Evolutionary conservation across 2,888 invertebrate genomes (phyloP).

Genomic region (Xestia sexstrigata): DNA sequence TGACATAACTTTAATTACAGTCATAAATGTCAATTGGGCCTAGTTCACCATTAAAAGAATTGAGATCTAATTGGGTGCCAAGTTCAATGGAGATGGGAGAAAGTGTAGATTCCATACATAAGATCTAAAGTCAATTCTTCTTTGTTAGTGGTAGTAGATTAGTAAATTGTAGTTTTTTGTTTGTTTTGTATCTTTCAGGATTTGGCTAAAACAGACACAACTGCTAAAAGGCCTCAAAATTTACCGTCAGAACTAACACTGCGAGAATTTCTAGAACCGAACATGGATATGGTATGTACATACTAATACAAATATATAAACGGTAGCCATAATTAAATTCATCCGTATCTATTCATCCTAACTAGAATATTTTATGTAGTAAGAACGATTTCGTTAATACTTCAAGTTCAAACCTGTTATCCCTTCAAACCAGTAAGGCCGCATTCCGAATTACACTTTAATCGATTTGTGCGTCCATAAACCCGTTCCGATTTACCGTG

Average conservation of each 20-base stretch:
- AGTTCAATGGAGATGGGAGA: not conserved
- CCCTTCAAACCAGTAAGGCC: not conserved
- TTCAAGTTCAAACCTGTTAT: not conserved
- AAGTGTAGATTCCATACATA: not conserved
- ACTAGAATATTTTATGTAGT: not conserved
- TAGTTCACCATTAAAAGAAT: not conserved
- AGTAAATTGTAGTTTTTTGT: not conserved
- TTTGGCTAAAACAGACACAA: constrained; percentile 47
- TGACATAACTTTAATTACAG: not conserved
- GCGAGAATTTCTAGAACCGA: constrained; percentile 75
- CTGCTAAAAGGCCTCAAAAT: constrained; percentile 60
- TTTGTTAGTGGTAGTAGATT: not conserved
- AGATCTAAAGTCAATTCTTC: not conserved
- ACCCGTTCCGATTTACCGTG: too few relatives aligned
- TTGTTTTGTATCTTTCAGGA: constrained; percentile 46
- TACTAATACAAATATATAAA: not conserved
- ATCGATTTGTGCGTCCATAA: too few relatives aligned
- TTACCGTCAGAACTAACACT: constrained; percentile 75
- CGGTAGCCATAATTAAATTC: not conserved
- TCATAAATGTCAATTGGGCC: not conserved
- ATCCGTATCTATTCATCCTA: not conserved
- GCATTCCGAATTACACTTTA: too few relatives aligned
- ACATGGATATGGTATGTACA: constrained; percentile 72
- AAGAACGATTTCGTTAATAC: not conserved
- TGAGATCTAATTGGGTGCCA: not conserved